Conservation (phyloP, 2,113 vertebrate genomes). For the Leiothrix lutea region DNA sequence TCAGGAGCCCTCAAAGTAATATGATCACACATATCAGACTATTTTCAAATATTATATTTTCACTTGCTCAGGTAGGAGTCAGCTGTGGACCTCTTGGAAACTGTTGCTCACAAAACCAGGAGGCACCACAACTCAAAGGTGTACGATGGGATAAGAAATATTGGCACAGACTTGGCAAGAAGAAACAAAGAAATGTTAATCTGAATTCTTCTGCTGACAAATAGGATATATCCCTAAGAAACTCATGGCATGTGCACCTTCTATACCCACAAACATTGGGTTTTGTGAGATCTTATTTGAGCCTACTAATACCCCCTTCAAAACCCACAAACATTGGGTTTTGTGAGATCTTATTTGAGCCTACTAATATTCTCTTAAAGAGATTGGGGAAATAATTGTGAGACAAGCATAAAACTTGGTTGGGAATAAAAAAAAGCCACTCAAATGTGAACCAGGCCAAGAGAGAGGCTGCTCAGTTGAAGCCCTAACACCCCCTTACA, state of each 20-base stretch:
- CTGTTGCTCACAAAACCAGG: neutral
- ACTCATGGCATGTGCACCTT: neutral
- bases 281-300: neutral
- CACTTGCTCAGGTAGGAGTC: neutral
- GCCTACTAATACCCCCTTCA: rapidly evolving
- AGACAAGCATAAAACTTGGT: neutral
- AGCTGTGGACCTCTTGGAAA: neutral
- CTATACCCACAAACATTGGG: neutral
- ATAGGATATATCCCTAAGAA: neutral
- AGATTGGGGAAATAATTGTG: neutral
- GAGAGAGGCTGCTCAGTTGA: neutral
- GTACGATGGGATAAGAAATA: neutral
- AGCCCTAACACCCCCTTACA: rapidly evolving
- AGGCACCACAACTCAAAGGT: neutral
- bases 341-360: neutral
- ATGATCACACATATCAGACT: neutral
- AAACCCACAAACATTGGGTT: neutral
- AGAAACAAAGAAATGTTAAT: neutral
- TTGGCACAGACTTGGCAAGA: neutral
- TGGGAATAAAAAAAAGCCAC: neutral
- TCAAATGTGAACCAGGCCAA: neutral
- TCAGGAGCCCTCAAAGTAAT: neutral
- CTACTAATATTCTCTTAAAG: neutral
- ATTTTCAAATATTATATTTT: neutral
- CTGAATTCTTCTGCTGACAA: neutral